These are phyloP conservation scores for Fragum whitleyi DNA, from an alignment of 2,888 invertebrate genomes.

Conservation along the genomic window DNA sequence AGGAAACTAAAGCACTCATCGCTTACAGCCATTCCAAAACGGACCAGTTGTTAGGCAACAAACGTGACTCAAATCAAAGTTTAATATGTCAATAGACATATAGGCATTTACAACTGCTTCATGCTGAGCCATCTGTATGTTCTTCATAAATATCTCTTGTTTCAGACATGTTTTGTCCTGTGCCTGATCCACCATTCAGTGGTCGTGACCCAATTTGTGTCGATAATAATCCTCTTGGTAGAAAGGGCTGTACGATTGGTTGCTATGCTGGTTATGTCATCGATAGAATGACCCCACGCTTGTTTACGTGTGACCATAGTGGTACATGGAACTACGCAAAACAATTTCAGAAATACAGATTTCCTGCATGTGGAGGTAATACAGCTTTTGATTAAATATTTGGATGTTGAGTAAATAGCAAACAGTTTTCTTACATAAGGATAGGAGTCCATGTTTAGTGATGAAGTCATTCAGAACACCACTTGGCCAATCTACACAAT, in stretches of 20 bases:
- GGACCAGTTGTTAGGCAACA: no score
- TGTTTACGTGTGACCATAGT: slow-evolving; percentile 98
- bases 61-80: no score
- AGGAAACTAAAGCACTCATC: no score
- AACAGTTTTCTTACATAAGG: no score
- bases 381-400: neutral
- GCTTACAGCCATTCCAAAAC: no score
- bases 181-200: slow-evolving; percentile 59
- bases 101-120: no score
- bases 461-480: no score
- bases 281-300: slow-evolving; percentile 90
- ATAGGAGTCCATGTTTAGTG: no score
- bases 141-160: no score
- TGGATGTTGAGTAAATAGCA: neutral
- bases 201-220: slow-evolving; percentile 60
- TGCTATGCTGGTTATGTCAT: slow-evolving; percentile 57
- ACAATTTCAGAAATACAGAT: slow-evolving; percentile 49
- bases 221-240: slow-evolving; percentile 28
- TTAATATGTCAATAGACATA: no score
- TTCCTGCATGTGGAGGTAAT: slow-evolving; percentile 79
- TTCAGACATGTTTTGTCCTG: slow-evolving; percentile 44
- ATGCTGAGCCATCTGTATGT: no score
- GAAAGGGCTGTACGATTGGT: slow-evolving; percentile 59
- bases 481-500: no score
- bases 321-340: slow-evolving; percentile 91